Evolutionary conservation across 2,797 vertebrate genomes (phyloP).

Genomic region (Pseudochirops corinnae): DNA sequence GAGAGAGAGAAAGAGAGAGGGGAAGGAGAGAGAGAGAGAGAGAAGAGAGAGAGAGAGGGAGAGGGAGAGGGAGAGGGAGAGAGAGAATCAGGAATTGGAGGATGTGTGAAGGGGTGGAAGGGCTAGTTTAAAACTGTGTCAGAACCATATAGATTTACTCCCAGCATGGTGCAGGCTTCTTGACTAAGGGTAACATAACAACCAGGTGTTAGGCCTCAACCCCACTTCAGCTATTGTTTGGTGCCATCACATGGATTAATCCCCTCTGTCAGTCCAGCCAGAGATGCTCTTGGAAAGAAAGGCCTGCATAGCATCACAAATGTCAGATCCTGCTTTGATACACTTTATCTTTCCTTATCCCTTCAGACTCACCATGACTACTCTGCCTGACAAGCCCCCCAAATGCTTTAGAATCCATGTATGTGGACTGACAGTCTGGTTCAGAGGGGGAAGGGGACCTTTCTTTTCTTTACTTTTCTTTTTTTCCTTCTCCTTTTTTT

Average conservation of each 20-base stretch:
- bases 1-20: background rate
- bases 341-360: slow-evolving; percentile 85
- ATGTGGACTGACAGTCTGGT: slow-evolving; percentile 68
- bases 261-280: slow-evolving; percentile 84
- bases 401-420: slow-evolving; percentile 76
- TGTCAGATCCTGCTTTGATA: slow-evolving; percentile 86
- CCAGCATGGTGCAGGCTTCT: slow-evolving; percentile 55
- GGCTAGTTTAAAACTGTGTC: background rate
- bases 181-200: slow-evolving; percentile 65
- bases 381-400: slow-evolving; percentile 78
- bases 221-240: slow-evolving; percentile 83
- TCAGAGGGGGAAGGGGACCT: background rate
- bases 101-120: background rate
- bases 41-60: too few species aligned
- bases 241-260: slow-evolving; percentile 84
- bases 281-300: slow-evolving; percentile 84
- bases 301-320: slow-evolving; percentile 85
- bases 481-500: background rate
- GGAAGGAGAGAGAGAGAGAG: too few species aligned
- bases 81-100: background rate
- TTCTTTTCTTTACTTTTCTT: background rate
- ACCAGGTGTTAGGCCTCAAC: slow-evolving; percentile 85
- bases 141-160: slow-evolving; percentile 42
- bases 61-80: background rate
- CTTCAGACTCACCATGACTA: slow-evolving; percentile 82